phyloP scores from a whole-genome alignment of 2,113 vertebrate species.

The Eurystomus gularis region DNA sequence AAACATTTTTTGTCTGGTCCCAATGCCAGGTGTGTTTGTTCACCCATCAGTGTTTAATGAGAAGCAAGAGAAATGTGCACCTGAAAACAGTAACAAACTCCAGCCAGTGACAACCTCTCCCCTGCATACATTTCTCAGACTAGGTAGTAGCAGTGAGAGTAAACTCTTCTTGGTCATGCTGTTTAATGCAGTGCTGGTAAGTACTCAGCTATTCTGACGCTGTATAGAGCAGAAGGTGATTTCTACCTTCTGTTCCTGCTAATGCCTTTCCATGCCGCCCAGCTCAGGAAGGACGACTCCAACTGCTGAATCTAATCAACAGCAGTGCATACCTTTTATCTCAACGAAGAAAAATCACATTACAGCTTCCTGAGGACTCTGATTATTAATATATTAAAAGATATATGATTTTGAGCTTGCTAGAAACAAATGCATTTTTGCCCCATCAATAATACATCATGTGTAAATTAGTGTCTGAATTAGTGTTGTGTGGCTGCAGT shows the following conservation, averaged over 20 bases:
- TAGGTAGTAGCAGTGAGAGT: not conserved
- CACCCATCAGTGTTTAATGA: not conserved
- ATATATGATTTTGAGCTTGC: not conserved
- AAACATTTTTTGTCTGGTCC: not conserved
- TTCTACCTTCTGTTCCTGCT: not conserved
- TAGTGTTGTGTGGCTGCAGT: conserved; percentile 52
- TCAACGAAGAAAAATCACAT: conserved; percentile 28
- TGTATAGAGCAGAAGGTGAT: not conserved
- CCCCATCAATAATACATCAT: conserved; percentile 54
- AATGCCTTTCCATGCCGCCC: not conserved
- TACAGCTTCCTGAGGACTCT: not conserved
- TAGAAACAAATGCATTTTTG: conserved; percentile 48
- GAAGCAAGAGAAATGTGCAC: not conserved
- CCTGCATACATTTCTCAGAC: not conserved
- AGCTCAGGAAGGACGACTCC: not conserved
- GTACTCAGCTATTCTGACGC: not conserved
- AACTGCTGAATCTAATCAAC: not conserved
- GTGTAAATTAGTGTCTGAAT: conserved; percentile 69
- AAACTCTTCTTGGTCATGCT: not conserved
- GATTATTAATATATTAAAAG: not conserved
- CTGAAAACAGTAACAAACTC: not conserved
- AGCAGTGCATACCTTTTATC: not conserved
- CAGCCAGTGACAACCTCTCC: not conserved
- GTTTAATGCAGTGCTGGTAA: not conserved
- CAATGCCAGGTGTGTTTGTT: not conserved